A percentile compares a stretch with the other conserved stretches of the same genome.
Conservation (phyloP, 2,113 vertebrate species). For the Tenrec ecaudatus region DNA sequence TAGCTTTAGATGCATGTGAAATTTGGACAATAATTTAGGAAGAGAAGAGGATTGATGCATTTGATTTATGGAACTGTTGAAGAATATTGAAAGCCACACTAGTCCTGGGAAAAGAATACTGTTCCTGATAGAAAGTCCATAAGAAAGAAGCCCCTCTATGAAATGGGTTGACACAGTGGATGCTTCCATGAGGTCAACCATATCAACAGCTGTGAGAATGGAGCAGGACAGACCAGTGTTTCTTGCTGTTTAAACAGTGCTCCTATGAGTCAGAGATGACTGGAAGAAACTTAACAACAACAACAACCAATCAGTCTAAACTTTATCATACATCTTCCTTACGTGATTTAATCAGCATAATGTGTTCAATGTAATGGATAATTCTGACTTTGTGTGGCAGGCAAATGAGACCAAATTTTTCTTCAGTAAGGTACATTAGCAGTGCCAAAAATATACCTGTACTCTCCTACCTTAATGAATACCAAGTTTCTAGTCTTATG, state of each 20-base stretch:
- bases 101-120: background rate
- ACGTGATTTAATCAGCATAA: too few relatives aligned
- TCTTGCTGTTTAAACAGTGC: background rate
- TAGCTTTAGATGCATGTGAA: background rate
- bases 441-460: too few relatives aligned
- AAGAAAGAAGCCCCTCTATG: background rate
- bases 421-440: too few relatives aligned
- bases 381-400: too few relatives aligned
- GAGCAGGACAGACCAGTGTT: too few relatives aligned
- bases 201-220: background rate
- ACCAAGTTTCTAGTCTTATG: too few relatives aligned
- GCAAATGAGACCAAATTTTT: too few relatives aligned
- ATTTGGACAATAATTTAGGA: background rate
- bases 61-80: background rate
- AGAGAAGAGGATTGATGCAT: background rate
- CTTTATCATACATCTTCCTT: too few relatives aligned
- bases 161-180: background rate
- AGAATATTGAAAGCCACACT: background rate
- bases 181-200: background rate
- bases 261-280: background rate
- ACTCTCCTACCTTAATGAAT: too few relatives aligned
- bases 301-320: background rate
- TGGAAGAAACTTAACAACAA: background rate
- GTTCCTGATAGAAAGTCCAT: background rate
- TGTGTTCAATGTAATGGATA: too few relatives aligned